Conservation (phyloP, 2,888 invertebrate species). For the Trachelus tabidus region DNA sequence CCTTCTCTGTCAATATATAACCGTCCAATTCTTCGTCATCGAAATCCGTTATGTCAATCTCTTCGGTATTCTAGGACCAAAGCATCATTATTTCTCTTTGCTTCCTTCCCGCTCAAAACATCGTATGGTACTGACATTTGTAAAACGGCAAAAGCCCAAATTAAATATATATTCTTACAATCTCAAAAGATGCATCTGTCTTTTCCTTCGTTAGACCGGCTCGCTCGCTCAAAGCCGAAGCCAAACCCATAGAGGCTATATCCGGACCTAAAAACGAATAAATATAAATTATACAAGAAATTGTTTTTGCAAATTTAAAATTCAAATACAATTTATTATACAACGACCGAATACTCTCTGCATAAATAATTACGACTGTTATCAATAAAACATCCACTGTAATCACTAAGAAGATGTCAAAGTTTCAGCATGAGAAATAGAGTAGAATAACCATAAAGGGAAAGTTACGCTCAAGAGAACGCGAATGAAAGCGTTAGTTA, state of each 20-base stretch:
- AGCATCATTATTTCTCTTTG: too few relatives aligned
- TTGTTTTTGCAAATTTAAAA: neutral
- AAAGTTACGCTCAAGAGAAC: neutral
- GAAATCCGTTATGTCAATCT: constrained; percentile 78
- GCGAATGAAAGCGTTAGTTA: neutral
- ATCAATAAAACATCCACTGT: neutral
- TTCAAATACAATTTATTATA: neutral
- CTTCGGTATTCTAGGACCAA: constrained; percentile 56
- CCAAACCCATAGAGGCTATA: constrained; percentile 83
- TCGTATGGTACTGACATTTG: neutral
- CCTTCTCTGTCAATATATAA: constrained; percentile 85
- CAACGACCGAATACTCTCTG: neutral
- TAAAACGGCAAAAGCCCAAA: neutral
- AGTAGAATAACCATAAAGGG: neutral
- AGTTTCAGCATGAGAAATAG: neutral
- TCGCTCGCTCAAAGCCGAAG: constrained; percentile 68
- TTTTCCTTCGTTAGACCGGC: constrained; percentile 36
- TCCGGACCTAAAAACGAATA: constrained; percentile 71
- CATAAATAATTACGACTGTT: neutral
- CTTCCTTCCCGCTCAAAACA: neutral
- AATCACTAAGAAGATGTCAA: constrained; percentile 16
- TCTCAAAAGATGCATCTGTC: constrained; percentile 35
- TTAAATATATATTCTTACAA: constrained; percentile 28
- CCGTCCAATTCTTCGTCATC: constrained; percentile 92
- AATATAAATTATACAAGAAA: neutral